Base-by-base conservation (phyloP, 2,888 invertebrate species). In the Anthrax anthrax region DNA sequence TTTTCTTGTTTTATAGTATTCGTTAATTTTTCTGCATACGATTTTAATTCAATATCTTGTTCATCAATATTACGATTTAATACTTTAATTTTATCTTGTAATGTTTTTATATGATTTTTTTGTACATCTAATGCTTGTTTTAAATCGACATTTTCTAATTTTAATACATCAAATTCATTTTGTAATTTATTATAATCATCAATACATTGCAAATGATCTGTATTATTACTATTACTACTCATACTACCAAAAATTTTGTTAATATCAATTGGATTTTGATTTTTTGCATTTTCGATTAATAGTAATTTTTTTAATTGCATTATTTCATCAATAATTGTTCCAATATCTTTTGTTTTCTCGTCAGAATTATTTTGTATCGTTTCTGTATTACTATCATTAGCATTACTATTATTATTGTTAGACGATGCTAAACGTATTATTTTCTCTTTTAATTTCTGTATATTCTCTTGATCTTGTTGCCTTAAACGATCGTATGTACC, bases 401-500 rank as follows among this genome's bases (percentile, higher is more conserved):
- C n/a, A 1, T 47, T 43, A 0, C 45, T 27, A 13, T 43, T 50
- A 10, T 47, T 47, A 17, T 44, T 46, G 18, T 49, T 49, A 14
- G 17, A 19, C 1, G 17, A 23, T 57, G 59, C 39, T 60, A 55
- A 18, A 59, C 61, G 40, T 53, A 61, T 29, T 60, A 59, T 55
- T 62, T 64, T 52, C 54, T 59, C 47, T 61, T 69, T 12, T 48
- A 84, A 59, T 63, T 77, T 77, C 51, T 79, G 76, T 56, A 89
- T 87, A 16, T 77, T 74, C 46, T 74, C 73, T 61, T 82, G 81
- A 66, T 90, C 88, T 49, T 77, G 74, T 44, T 81, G 76, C 3
- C 84, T 67, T 10, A 80, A 63, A 47, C 81, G 69, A 60, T 89
- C 87, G 57, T 87, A 86, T 50, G 75, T 76, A 0, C 87, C 88